Conservation (phyloP, 2,888 invertebrate species). For the Eledona agricola region DNA sequence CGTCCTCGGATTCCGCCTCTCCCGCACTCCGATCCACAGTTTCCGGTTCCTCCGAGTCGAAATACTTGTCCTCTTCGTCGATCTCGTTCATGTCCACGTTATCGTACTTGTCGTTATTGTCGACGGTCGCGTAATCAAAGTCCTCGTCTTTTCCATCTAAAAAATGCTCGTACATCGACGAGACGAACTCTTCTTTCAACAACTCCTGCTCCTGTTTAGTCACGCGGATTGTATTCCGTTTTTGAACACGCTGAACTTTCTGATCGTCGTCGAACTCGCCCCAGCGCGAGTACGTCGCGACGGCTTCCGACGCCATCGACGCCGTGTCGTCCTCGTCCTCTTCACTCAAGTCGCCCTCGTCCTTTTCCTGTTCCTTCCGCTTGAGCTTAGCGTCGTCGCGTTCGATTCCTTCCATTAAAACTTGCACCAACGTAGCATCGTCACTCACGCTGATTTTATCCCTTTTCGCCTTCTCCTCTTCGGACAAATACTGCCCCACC, state of each 20-base stretch:
- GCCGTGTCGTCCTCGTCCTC: conserved; percentile 48
- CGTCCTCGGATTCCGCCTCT: conserved; percentile 66
- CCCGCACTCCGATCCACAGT: conserved; percentile 51
- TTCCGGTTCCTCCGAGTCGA: conserved; percentile 82
- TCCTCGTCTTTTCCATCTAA: conserved; percentile 82
- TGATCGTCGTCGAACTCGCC: conserved; percentile 57
- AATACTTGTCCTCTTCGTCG: conserved; percentile 91
- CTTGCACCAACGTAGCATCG: conserved; percentile 73
- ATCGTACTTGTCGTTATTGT: conserved; percentile 84
- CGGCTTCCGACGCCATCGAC: conserved; percentile 40
- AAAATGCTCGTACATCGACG: conserved; percentile 86
- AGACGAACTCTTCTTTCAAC: conserved; percentile 81
- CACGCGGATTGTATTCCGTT: conserved; percentile 54
- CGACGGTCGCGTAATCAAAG: conserved; percentile 85
- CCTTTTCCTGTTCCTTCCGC: conserved; percentile 69
- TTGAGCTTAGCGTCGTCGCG: conserved; percentile 72
- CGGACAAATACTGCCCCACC: conserved; percentile 84
- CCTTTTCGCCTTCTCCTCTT: conserved; percentile 74
- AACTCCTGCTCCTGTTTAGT: conserved; percentile 71
- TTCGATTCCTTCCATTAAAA: conserved; percentile 84
- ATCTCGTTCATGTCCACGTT: conserved; percentile 74
- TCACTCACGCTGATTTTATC: conserved; percentile 69
- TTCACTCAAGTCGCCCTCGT: conserved; percentile 66
- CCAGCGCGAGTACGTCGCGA: conserved; percentile 43
- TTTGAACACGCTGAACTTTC: conserved; percentile 41